Evolutionary conservation across 2,888 invertebrate genomes (phyloP).

Genomic region (Tubulanus polymorphus): DNA sequence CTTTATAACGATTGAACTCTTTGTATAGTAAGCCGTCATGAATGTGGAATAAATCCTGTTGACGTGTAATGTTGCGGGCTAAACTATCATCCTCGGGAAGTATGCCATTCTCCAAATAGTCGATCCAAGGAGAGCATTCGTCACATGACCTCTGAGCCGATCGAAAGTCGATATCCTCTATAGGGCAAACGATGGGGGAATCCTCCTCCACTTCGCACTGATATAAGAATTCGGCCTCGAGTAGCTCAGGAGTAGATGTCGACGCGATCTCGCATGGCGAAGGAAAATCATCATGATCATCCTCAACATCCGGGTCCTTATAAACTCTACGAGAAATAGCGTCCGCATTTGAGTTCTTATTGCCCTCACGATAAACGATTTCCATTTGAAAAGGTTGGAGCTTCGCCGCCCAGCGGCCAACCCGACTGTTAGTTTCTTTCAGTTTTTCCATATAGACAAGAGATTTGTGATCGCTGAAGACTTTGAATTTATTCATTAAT

Average conservation of each 20-base stretch:
- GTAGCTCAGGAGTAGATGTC: too few relatives aligned
- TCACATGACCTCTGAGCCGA: slow-evolving; percentile 13
- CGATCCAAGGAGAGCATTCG: slow-evolving; percentile 10
- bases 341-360: slow-evolving; percentile 15
- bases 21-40: slow-evolving; percentile 16
- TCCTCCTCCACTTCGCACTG: too few relatives aligned
- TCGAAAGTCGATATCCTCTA: too few relatives aligned
- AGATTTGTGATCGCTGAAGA: slow-evolving; percentile 22
- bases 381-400: slow-evolving; percentile 21
- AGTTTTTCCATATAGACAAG: slow-evolving; percentile 19
- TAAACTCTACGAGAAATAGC: too few relatives aligned
- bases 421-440: slow-evolving; percentile 14
- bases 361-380: slow-evolving; percentile 13
- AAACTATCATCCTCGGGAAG: slow-evolving; percentile 11
- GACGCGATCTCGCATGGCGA: too few relatives aligned
- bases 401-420: slow-evolving; percentile 17
- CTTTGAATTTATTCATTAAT: slow-evolving; percentile 16
- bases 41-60: slow-evolving; percentile 11
- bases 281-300: too few relatives aligned
- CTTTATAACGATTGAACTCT: slow-evolving; percentile 3
- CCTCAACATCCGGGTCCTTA: too few relatives aligned
- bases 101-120: slow-evolving; percentile 6
- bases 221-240: too few relatives aligned
- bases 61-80: slow-evolving; percentile 4
- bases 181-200: too few relatives aligned